These are phyloP conservation scores for Siderastrea siderea DNA, from an alignment of 92 coral and sea anemone genomes.

Conservation along the genomic window DNA sequence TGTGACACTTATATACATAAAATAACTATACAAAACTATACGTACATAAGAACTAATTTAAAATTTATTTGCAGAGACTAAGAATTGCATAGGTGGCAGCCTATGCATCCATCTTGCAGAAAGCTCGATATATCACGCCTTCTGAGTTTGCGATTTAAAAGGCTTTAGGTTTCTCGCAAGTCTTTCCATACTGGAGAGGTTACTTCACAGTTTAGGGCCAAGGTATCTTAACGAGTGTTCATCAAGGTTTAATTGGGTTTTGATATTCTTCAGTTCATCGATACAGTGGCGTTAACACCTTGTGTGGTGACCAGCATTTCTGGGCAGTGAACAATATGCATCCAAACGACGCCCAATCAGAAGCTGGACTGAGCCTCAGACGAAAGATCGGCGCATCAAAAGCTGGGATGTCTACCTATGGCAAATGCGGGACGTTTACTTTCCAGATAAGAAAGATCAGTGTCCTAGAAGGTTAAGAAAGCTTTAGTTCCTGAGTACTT, in stretches of 20 bases:
- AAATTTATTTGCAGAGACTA: no score
- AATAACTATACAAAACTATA: no score
- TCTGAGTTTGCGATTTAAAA: no score
- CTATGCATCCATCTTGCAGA: no score
- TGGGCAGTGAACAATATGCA: not conserved
- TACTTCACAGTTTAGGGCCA: no score
- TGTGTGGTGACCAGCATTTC: not conserved
- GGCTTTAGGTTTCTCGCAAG: no score
- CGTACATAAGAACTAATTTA: no score
- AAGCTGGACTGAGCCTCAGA: slow-evolving; percentile 9
- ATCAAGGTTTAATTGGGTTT: not conserved
- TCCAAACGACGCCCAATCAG: not conserved
- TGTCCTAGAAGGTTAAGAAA: not conserved
- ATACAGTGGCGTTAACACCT: not conserved
- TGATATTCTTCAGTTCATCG: not conserved
- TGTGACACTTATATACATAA: no score
- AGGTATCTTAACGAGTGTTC: no score
- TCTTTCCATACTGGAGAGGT: no score
- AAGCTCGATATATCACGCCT: no score
- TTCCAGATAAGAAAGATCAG: not conserved
- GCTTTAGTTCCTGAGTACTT: not conserved
- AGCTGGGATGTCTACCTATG: slow-evolving; percentile 25
- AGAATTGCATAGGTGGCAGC: no score
- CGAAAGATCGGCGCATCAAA: not conserved
- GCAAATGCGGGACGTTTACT: slow-evolving; percentile 6